Conservation (phyloP, 2,888 invertebrate genomes). For the Aphodius granarius region DNA sequence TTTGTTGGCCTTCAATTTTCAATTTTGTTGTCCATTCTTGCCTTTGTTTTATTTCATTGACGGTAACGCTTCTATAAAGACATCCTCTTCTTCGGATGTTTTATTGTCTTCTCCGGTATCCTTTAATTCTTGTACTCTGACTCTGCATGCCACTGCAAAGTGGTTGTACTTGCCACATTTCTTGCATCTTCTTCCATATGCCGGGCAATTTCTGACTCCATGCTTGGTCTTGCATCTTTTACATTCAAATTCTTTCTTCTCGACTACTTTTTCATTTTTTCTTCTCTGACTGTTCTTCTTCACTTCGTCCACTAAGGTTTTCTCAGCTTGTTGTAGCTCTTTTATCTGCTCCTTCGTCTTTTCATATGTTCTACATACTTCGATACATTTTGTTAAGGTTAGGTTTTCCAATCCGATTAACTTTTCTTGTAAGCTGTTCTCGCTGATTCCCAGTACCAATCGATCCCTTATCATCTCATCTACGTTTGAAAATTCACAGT, state of each 20-base stretch:
- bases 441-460: too few species aligned
- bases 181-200: constrained; percentile 25
- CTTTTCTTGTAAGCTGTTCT: too few species aligned
- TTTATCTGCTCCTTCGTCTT: not conserved
- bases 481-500: too few species aligned
- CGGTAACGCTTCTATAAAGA: too few species aligned
- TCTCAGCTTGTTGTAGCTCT: not conserved
- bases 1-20: too few species aligned
- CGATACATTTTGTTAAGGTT: not conserved
- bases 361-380: constrained; percentile 6
- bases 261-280: not conserved
- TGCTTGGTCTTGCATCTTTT: constrained; percentile 28
- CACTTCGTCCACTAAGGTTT: not conserved
- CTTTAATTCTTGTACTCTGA: constrained; percentile 6
- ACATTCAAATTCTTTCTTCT: constrained; percentile 12
- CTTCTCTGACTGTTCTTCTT: not conserved
- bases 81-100: too few species aligned
- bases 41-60: too few species aligned
- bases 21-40: too few species aligned
- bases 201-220: constrained; percentile 24
- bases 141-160: constrained; percentile 16
- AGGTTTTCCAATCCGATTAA: too few species aligned
- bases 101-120: not conserved
- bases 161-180: constrained; percentile 27
- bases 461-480: too few species aligned